Percentiles rank a stretch among this genome's conserved stretches.
These are phyloP conservation scores for Battus philenor DNA, from an alignment of 1,140 invertebrate species.

Conservation along the genomic window DNA sequence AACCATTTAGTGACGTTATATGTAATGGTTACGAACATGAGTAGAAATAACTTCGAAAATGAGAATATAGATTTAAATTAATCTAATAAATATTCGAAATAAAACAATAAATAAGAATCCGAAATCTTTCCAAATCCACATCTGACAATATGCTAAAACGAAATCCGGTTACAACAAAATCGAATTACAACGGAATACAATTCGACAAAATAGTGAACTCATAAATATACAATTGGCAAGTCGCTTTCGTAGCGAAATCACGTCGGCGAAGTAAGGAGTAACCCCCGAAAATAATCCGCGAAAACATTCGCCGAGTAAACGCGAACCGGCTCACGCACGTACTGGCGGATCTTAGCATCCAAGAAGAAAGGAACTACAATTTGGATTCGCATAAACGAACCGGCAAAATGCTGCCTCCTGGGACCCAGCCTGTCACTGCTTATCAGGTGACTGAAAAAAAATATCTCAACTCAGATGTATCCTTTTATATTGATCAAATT, in stretches of 20 bases:
- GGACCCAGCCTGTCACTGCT: slow-evolving; percentile 45
- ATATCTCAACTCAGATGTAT: no score
- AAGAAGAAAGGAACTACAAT: slow-evolving; percentile 58
- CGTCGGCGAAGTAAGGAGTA: slow-evolving; percentile 47
- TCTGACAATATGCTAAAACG: slow-evolving; percentile 9
- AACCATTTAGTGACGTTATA: no score
- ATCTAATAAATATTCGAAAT: no score
- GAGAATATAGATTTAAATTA: no score
- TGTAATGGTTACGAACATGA: no score
- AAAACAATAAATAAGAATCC: no score
- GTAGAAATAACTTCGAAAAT: no score
- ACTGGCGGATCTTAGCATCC: slow-evolving; percentile 62
- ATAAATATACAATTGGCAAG: slow-evolving; percentile 72
- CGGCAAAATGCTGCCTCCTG: slow-evolving; percentile 46
- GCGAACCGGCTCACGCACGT: slow-evolving; percentile 60
- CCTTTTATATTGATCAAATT: no score
- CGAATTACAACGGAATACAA: slow-evolving; percentile 44
- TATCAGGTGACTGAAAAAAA: slow-evolving; percentile 15
- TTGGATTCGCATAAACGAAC: slow-evolving; percentile 67
- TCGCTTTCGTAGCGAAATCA: slow-evolving; percentile 60
- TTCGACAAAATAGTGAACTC: slow-evolving; percentile 57
- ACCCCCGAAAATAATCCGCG: slow-evolving; percentile 42
- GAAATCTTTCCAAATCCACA: neutral
- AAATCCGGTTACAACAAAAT: slow-evolving; percentile 25
- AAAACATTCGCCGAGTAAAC: slow-evolving; percentile 54